Evolutionary conservation across 2,888 invertebrate species (phyloP), one percentile per base, ranked within the genome.

Genomic region (Muscina levida): DNA sequence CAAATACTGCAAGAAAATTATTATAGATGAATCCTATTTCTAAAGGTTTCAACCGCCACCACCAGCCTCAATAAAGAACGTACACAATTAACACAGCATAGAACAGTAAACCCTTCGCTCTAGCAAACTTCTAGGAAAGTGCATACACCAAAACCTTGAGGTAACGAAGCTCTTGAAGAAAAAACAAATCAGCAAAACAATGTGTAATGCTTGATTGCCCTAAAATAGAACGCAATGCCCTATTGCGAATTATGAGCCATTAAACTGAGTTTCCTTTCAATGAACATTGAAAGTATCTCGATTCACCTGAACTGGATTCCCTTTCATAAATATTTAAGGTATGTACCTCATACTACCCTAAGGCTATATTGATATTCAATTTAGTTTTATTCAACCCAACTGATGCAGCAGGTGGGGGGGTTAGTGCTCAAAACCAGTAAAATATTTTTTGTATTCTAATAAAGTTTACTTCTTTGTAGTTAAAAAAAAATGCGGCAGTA

Each of bases 171-270:
- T 59, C 37, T n/a, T 3, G 13, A 59, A 1, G 57, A 15, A 5
- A n/a, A 31, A 15, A 57, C n/a, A 31, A 26, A n/a, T 11, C 37
- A 37, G 31, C 13, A 39, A 62, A 22, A 19, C 59, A 62, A 42
- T 62, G n/a, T 48, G 67, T 59, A 48, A 59, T 57, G 67, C 67
- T 68, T 59, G 59, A 74, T 59, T 74, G 59, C 37, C 48, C 24
- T 68, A 13, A 57, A 71, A 59, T 53, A 72, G 42, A 53, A 53
- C 24, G 26, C 22, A 26, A 46, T 15, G 42, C 8, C 6, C 73
- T 15, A 65, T 46, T 56, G 22, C 11, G 19, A 37, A 57, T 37
- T 59, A 31, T 59, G 37, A 37, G 11, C 17, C 15, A 37, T 39
- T 37, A 48, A 19, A 48, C 26, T 53, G 42, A 15, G 22, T 56